Evolutionary conservation across 1,140 invertebrate genomes (phyloP).

Genomic region (Alviniconcha marisindica): DNA sequence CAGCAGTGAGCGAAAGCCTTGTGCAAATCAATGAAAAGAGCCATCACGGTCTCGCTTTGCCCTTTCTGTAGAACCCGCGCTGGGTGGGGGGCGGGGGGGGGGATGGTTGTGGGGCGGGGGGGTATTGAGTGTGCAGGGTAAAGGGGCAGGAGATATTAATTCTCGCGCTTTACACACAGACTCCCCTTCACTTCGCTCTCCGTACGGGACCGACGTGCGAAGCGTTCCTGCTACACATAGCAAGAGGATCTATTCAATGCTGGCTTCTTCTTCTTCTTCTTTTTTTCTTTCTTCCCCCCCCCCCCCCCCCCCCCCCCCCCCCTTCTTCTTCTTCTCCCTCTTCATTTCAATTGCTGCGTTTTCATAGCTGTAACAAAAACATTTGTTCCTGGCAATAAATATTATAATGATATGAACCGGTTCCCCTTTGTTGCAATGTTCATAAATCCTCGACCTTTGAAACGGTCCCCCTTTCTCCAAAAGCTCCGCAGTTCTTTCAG

Average conservation of each 20-base stretch:
- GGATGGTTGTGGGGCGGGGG: background rate
- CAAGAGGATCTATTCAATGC: no score
- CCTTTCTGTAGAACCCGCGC: background rate
- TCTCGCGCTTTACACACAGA: background rate
- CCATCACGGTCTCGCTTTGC: background rate
- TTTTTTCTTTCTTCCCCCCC: no score
- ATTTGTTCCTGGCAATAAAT: constrained; percentile 23
- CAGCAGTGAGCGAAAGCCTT: background rate
- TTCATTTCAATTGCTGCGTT: constrained; percentile 15
- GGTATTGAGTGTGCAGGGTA: constrained; percentile 23
- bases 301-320: no score
- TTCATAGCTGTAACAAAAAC: constrained; percentile 27
- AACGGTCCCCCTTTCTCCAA: background rate
- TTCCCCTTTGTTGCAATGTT: constrained; percentile 18
- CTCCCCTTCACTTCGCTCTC: background rate
- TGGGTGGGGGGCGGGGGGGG: no score
- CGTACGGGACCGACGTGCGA: background rate
- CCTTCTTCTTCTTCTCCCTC: background rate
- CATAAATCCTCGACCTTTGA: constrained; percentile 24
- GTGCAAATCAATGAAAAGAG: constrained; percentile 11
- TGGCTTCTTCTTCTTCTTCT: no score
- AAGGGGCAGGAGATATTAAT: constrained; percentile 8
- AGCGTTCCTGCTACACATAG: background rate
- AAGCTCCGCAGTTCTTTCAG: background rate
- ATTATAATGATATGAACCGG: constrained; percentile 29